These are phyloP conservation scores for Aphelenchoides bicaudatus DNA, from an alignment of 2,888 invertebrate species.

Conservation along the genomic window DNA sequence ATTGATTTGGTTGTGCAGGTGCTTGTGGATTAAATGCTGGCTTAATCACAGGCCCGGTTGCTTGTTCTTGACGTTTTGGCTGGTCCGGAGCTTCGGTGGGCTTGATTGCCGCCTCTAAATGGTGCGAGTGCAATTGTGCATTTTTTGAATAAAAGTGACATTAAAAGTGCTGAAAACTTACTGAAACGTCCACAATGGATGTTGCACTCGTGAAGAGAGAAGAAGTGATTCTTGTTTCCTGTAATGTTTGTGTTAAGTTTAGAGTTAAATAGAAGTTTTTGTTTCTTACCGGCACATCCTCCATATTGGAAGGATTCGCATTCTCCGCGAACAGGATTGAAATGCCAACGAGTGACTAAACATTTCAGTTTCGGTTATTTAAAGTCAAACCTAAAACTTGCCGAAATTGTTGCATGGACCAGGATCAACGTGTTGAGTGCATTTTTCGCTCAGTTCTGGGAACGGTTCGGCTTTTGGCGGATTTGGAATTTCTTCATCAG, in stretches of 20 bases:
- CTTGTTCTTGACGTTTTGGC: neutral
- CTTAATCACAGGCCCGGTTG: no score
- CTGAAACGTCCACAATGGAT: constrained; percentile 60
- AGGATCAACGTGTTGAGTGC: constrained; percentile 57
- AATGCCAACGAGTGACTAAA: constrained; percentile 60
- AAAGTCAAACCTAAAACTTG: no score
- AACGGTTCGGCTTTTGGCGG: constrained; percentile 23
- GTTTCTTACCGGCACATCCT: constrained; percentile 41
- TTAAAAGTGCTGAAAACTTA: constrained; percentile 34
- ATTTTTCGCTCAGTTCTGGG: constrained; percentile 51
- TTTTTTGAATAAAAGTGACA: constrained; percentile 7
- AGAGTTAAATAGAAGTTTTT: neutral
- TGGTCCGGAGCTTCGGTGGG: neutral
- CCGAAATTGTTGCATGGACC: constrained; percentile 58
- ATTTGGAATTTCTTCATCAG: constrained; percentile 15
- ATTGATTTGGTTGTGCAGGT: no score
- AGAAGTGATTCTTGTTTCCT: constrained; percentile 60
- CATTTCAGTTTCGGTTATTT: no score
- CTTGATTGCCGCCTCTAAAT: constrained; percentile 4
- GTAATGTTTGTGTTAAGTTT: no score
- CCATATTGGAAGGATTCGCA: constrained; percentile 59
- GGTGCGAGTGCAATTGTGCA: no score
- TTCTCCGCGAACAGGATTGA: constrained; percentile 47
- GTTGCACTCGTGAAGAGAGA: constrained; percentile 57
- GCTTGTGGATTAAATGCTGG: no score